Percentiles rank a stretch among this genome's conserved stretches.
phyloP scores from a whole-genome alignment of 1,140 invertebrate genomes.

The Caligus rogercresseyi region DNA sequence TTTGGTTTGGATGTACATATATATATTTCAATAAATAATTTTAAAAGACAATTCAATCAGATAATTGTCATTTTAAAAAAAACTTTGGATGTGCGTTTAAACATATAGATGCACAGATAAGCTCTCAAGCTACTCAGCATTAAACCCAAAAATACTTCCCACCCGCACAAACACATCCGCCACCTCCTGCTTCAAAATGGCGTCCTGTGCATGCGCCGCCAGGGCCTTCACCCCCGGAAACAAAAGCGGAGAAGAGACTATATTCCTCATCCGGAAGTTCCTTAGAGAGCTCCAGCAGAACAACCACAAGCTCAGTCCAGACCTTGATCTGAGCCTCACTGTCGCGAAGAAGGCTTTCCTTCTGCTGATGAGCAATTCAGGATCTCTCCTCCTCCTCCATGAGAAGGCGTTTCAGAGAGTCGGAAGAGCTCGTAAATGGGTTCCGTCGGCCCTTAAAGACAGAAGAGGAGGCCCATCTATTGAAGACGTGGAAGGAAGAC shows the following conservation, averaged over 20 bases:
- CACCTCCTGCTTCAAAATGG: conserved; percentile 39
- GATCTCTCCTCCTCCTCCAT: conserved; percentile 39
- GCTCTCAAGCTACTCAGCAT: too few species aligned
- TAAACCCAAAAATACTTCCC: conserved; percentile 39
- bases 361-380: conserved; percentile 53
- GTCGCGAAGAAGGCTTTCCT: conserved; percentile 55
- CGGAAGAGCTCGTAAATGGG: conserved; percentile 5
- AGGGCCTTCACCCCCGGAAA: conserved; percentile 41
- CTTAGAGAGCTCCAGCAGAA: conserved; percentile 39
- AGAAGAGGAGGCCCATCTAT: conserved; percentile 22
- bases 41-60: too few species aligned
- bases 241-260: conserved; percentile 41
- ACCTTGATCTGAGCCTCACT: conserved; percentile 43
- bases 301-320: conserved; percentile 43
- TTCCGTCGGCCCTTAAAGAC: not conserved
- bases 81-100: too few species aligned
- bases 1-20: too few species aligned
- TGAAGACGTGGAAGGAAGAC: conserved; percentile 30
- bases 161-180: conserved; percentile 41
- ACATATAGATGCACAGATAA: too few species aligned
- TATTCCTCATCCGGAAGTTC: conserved; percentile 38
- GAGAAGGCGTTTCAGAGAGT: too few species aligned
- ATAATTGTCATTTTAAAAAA: too few species aligned
- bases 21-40: too few species aligned
- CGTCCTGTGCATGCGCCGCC: conserved; percentile 41